Evolutionary conservation across 2,113 vertebrate species (phyloP).

Genomic region (Cyphomyrus discorhynchus): DNA sequence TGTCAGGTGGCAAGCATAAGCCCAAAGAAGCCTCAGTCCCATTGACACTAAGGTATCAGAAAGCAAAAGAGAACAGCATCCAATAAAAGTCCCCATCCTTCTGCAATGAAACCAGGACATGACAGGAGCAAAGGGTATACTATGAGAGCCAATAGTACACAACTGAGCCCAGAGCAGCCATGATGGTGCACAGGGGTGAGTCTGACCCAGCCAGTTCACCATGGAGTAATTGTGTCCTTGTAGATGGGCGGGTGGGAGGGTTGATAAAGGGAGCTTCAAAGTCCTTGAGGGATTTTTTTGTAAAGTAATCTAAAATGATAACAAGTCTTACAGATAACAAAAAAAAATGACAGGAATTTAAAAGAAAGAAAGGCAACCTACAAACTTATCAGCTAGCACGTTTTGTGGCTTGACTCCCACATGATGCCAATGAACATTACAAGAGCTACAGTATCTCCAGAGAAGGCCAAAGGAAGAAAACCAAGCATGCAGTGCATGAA

Average conservation of each 20-base stretch:
- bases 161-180: not conserved
- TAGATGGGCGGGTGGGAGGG: not conserved
- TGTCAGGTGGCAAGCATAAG: not conserved
- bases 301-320: conserved; percentile 5
- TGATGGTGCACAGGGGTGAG: not conserved
- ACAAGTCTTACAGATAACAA: not conserved
- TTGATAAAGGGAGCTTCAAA: not conserved
- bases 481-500: not conserved
- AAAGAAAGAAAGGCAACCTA: not conserved
- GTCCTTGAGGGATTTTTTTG: conserved; percentile 15
- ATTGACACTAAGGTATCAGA: not conserved
- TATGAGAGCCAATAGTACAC: not conserved
- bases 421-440: not conserved
- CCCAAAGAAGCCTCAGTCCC: not conserved
- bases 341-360: conserved; percentile 10
- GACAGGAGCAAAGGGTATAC: not conserved
- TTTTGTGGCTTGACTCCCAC: conserved; percentile 6
- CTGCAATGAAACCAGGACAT: not conserved
- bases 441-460: not conserved
- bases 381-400: not conserved
- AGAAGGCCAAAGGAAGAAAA: not conserved
- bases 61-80: not conserved
- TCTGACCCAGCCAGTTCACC: not conserved
- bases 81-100: not conserved
- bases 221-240: conserved; percentile 4